These are phyloP conservation scores for Equus przewalskii DNA, from an alignment of 2,113 vertebrate genomes.

Conservation along the genomic window DNA sequence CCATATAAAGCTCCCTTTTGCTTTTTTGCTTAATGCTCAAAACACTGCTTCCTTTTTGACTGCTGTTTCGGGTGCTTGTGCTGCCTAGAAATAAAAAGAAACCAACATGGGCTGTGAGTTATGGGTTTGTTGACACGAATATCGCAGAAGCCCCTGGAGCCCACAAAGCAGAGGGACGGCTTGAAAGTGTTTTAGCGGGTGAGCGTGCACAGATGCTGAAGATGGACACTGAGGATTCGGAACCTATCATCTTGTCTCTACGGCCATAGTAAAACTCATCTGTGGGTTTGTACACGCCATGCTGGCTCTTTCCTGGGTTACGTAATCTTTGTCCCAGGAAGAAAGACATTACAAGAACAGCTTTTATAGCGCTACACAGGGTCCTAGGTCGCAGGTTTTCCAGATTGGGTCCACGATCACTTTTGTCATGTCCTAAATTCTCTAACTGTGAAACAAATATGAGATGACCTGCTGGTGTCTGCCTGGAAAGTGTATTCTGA, in stretches of 20 bases:
- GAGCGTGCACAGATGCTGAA: no score
- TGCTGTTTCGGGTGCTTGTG: slow-evolving; percentile 94
- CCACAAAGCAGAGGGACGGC: neutral
- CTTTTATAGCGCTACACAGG: neutral
- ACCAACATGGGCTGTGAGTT: neutral
- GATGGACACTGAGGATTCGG: fast-evolving
- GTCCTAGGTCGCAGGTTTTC: neutral
- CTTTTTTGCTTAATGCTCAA: slow-evolving; percentile 93
- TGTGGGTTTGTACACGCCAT: neutral
- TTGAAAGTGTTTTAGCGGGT: neutral
- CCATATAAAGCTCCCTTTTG: slow-evolving; percentile 94
- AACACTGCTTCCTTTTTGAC: slow-evolving; percentile 93
- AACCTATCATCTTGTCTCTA: neutral
- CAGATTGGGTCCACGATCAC: neutral
- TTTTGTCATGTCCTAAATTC: neutral
- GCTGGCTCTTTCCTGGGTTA: neutral
- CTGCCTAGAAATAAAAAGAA: slow-evolving; percentile 91
- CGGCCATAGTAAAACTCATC: neutral
- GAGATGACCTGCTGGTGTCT: neutral
- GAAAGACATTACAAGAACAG: neutral
- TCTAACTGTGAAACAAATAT: neutral
- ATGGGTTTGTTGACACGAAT: fast-evolving
- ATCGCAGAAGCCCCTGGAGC: fast-evolving
- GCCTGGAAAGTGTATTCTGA: neutral
- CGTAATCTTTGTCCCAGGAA: neutral